Evolutionary conservation across 2,888 invertebrate genomes (phyloP).

Genomic region (Ormyrus thymus): DNA sequence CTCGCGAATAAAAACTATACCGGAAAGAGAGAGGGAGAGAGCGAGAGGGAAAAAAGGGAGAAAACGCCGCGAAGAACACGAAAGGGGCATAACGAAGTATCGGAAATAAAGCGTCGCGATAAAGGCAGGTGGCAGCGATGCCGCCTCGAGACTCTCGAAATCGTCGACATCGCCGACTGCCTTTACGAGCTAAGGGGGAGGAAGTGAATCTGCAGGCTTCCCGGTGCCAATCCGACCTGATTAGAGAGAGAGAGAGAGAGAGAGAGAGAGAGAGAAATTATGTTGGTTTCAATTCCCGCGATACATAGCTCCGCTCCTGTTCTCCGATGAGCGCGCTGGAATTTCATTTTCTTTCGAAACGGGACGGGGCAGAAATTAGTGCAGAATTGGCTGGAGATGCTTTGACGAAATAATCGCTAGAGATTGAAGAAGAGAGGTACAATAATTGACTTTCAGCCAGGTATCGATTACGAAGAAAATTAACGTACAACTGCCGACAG

Average conservation of each 20-base stretch:
- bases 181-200: neutral
- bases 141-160: slow-evolving; percentile 6
- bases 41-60: neutral
- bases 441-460: too few species aligned
- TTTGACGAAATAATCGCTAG: too few species aligned
- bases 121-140: neutral
- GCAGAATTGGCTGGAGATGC: too few species aligned
- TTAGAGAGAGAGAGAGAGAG: slow-evolving; percentile 7
- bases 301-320: neutral
- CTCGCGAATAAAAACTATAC: slow-evolving; percentile 1
- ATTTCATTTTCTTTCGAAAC: too few species aligned
- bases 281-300: slow-evolving; percentile 43
- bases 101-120: slow-evolving; percentile 6
- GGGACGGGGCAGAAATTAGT: too few species aligned
- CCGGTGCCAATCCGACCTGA: slow-evolving; percentile 3
- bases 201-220: slow-evolving; percentile 10
- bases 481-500: too few species aligned
- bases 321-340: too few species aligned
- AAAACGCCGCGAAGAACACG: slow-evolving; percentile 30
- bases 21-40: neutral
- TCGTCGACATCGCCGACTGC: slow-evolving; percentile 14
- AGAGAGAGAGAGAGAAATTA: slow-evolving; percentile 3
- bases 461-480: too few species aligned
- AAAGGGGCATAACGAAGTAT: slow-evolving; percentile 46
- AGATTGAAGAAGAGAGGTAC: too few species aligned